Conservation (phyloP, 2,888 invertebrate genomes). For the Zootermopsis nevadensis region DNA sequence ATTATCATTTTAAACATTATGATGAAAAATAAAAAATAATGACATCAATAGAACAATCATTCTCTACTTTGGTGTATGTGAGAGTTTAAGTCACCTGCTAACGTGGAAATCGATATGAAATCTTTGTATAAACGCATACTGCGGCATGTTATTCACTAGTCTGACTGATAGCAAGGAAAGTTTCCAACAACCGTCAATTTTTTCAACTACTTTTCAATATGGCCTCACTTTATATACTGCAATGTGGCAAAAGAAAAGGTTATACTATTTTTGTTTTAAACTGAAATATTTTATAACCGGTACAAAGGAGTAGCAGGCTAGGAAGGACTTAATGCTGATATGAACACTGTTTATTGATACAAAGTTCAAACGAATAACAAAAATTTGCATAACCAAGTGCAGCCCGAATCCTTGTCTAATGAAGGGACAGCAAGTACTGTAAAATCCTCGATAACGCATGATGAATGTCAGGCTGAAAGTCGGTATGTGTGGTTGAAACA, state of each 20-base stretch:
- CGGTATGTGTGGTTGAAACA: background rate
- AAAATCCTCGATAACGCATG: too few relatives aligned
- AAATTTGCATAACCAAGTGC: background rate
- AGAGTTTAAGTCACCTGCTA: conserved; percentile 35
- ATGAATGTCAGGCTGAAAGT: too few relatives aligned
- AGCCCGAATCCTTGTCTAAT: too few relatives aligned
- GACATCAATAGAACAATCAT: conserved; percentile 47
- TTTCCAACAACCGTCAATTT: background rate
- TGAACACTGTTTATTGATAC: too few relatives aligned
- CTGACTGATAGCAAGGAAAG: background rate
- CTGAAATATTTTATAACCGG: conserved; percentile 35
- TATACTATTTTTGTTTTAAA: conserved; percentile 22
- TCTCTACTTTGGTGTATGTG: conserved; percentile 49
- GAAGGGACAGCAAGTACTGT: too few relatives aligned
- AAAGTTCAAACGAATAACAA: background rate
- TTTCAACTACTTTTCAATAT: conserved; percentile 41
- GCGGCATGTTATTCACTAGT: conserved; percentile 24
- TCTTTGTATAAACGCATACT: conserved; percentile 46
- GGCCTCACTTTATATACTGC: conserved; percentile 33
- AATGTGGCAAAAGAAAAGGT: background rate
- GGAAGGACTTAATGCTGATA: background rate
- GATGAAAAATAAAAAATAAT: conserved; percentile 40
- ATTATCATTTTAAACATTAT: conserved; percentile 37
- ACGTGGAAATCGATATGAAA: conserved; percentile 50
- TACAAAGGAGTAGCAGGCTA: conserved; percentile 35